Evolutionary conservation across 2,797 vertebrate species (phyloP), one percentile per base, ranked within the genome.

Genomic region (Pipistrellus kuhlii): DNA sequence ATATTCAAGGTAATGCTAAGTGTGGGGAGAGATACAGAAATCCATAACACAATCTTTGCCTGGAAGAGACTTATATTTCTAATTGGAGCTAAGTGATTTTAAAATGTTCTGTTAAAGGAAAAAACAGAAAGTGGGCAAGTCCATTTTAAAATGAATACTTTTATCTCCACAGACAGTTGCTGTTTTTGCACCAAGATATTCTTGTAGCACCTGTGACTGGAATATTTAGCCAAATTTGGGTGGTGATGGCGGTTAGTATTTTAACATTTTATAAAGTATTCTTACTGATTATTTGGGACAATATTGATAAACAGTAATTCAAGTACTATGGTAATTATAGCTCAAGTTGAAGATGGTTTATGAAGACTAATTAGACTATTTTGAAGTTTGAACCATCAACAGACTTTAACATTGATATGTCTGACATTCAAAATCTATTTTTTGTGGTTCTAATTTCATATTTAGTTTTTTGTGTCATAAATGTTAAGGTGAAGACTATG

Each of bases 201-300:
- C 96, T 99, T 96, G 98, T 98, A 77, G 98, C 98, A 81, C 99
- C 99, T 92, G 97, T 98, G 55, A 94, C 98, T 95, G 99, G 98
- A 97, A 98, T 98, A 48, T 96, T 98, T 95, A 97, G 97, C 86
- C 98, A 99, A 85, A 98, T 99, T 98, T 98, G 97, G 27, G 97
- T 98, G 66, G 98, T 99, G 68, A 98, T 99, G 98, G 81, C 99
- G 97, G 99, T 99, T 97, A 99, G 99, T 98, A 94, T 92, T 72
- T 82, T 71, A 75, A 68, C 82, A 68, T 93, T 93, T 94, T 95
- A 51, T 51, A 1, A 96, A 76, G 10, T 62, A 32, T 44, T 97
- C 71, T 93, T 44, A 71, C 38, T 48, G 55, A 53, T 73, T 93
- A 89, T 51, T 87, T 25, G 73, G 83, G 90, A 7, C 51, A 91